These are phyloP conservation scores for Plebejus argus DNA, from an alignment of 2,888 invertebrate genomes.

Conservation along the genomic window DNA sequence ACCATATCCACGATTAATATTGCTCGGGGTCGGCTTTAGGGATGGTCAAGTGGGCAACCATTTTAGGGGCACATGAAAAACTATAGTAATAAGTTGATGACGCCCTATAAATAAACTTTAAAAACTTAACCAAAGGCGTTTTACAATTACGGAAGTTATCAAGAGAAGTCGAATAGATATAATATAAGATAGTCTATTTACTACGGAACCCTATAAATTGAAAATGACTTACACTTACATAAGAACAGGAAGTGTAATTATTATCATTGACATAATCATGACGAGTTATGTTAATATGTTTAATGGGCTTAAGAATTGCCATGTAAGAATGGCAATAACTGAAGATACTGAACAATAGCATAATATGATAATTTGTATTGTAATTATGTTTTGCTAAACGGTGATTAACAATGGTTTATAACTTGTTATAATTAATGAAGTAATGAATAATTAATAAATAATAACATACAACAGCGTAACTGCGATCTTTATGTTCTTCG, in stretches of 20 bases:
- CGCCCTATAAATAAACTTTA: too few relatives aligned
- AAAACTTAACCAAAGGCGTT: too few relatives aligned
- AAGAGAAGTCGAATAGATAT: too few relatives aligned
- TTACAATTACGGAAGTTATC: too few relatives aligned
- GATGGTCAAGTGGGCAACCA: not conserved
- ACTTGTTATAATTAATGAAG: not conserved
- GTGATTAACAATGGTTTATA: not conserved
- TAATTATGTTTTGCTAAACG: not conserved
- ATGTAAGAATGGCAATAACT: not conserved
- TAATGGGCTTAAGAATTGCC: not conserved
- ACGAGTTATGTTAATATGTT: not conserved
- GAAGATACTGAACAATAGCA: too few relatives aligned
- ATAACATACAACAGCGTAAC: too few relatives aligned
- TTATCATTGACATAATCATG: not conserved
- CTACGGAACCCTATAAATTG: not conserved
- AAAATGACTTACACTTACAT: not conserved
- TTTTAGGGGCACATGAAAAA: not conserved
- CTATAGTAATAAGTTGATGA: too few relatives aligned
- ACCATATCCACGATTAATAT: too few relatives aligned
- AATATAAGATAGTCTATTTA: too few relatives aligned
- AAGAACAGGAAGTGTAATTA: not conserved
- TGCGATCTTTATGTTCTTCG: not conserved
- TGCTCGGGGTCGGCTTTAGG: not conserved
- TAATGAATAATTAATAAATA: not conserved
- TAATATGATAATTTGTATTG: not conserved